Evolutionary conservation across 2,888 invertebrate genomes (phyloP).

Genomic region (Drosophila vallismaia): DNA sequence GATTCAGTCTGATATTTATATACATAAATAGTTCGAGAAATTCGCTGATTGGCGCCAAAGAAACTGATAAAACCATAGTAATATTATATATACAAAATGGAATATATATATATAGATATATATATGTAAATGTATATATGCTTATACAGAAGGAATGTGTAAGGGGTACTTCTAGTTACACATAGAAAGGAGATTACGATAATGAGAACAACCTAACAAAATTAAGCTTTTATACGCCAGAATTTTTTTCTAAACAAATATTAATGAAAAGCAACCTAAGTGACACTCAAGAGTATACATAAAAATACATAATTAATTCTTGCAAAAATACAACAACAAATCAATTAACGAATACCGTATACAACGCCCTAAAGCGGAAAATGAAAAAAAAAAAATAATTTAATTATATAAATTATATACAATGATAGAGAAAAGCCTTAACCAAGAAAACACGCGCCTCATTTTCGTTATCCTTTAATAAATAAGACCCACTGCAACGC

Average conservation of each 20-base stretch:
- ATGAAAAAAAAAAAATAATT: constrained; percentile 18
- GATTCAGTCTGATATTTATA: constrained; percentile 36
- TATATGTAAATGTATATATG: constrained; percentile 41
- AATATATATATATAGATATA: constrained; percentile 11
- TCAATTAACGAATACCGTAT: constrained; percentile 30
- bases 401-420: constrained; percentile 30
- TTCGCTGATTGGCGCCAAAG: constrained; percentile 2
- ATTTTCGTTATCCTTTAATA: constrained; percentile 36
- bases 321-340: constrained; percentile 21
- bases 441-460: constrained; percentile 33
- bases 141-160: constrained; percentile 27
- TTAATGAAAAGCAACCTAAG: constrained; percentile 37
- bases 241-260: constrained; percentile 69
- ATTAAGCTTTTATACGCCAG: constrained; percentile 75
- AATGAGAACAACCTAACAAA: constrained; percentile 34
- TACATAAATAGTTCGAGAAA: constrained; percentile 6
- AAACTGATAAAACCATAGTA: constrained; percentile 37
- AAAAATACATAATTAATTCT: constrained; percentile 23
- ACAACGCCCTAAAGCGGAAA: constrained; percentile 21
- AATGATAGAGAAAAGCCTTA: constrained; percentile 45
- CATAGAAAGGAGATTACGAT: constrained; percentile 41
- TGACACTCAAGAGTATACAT: constrained; percentile 41
- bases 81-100: constrained; percentile 48
- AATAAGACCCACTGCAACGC: constrained; percentile 35
- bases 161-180: constrained; percentile 41